Conservation (phyloP, 2,113 vertebrate species). For the western clawed frog (Xenopus tropicalis) region DNA sequence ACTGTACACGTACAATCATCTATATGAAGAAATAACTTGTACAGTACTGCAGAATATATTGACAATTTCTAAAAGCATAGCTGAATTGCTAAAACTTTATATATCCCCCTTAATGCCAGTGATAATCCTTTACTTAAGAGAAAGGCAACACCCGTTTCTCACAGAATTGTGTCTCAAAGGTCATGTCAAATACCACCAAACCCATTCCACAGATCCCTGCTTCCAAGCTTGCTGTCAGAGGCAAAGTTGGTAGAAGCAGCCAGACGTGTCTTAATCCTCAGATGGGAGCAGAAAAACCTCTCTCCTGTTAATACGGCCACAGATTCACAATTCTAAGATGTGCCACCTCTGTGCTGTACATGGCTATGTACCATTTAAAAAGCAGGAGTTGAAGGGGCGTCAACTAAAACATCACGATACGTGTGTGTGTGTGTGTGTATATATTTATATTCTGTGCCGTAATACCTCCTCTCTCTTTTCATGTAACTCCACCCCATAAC, state of each 20-base stretch:
- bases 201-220: not conserved
- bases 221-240: constrained; percentile 3
- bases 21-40: not conserved
- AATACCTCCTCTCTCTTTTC: constrained; percentile 1
- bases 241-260: not conserved
- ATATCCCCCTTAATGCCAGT: not conserved
- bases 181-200: not conserved
- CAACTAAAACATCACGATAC: not conserved
- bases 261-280: not conserved
- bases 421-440: not conserved
- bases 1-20: not conserved
- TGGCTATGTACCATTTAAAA: not conserved
- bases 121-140: not conserved
- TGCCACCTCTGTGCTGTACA: not conserved
- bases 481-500: not conserved
- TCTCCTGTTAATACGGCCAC: not conserved
- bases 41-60: not conserved
- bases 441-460: not conserved
- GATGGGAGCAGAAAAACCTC: not conserved
- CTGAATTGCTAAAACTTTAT: no score
- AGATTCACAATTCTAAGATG: not conserved
- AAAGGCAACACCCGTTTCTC: not conserved
- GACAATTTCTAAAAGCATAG: no score
- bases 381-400: not conserved
- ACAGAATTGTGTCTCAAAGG: no score